phyloP scores from a whole-genome alignment of 2,797 vertebrate genomes.

The Pipistrellus kuhlii region DNA sequence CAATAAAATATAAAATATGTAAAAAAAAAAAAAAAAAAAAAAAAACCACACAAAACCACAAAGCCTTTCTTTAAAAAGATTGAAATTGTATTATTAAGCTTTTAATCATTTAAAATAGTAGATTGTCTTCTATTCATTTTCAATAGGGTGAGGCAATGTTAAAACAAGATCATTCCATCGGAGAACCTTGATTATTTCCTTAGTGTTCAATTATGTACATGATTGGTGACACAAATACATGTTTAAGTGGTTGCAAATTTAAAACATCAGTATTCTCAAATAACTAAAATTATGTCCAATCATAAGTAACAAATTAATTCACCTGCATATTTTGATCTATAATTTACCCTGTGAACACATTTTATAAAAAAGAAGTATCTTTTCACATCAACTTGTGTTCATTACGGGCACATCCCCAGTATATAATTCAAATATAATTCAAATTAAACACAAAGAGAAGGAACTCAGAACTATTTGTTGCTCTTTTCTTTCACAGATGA shows the following conservation, averaged over 20 bases:
- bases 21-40: no score
- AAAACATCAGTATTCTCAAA: slow-evolving; percentile 84
- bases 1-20: no score
- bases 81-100: slow-evolving; percentile 72
- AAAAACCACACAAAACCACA: no score
- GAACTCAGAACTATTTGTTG: slow-evolving; percentile 5
- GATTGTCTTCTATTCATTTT: slow-evolving; percentile 67
- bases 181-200: slow-evolving; percentile 82
- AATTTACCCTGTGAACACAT: slow-evolving; percentile 68
- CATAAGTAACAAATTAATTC: slow-evolving; percentile 83
- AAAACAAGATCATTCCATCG: slow-evolving; percentile 82
- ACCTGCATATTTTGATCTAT: slow-evolving; percentile 81
- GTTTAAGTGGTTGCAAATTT: slow-evolving; percentile 85
- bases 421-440: slow-evolving; percentile 75
- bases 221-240: slow-evolving; percentile 83
- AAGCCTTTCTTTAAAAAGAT: slow-evolving; percentile 38
- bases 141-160: slow-evolving; percentile 75
- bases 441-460: slow-evolving; percentile 68
- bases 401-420: no score
- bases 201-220: slow-evolving; percentile 78
- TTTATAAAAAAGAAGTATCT: slow-evolving; percentile 72
- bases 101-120: slow-evolving; percentile 77
- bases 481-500: slow-evolving; percentile 75
- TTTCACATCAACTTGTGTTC: slow-evolving; percentile 75
- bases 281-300: slow-evolving; percentile 78